Evolutionary conservation across 2,888 invertebrate species (phyloP).

Genomic region (Andrena trimmerana): DNA sequence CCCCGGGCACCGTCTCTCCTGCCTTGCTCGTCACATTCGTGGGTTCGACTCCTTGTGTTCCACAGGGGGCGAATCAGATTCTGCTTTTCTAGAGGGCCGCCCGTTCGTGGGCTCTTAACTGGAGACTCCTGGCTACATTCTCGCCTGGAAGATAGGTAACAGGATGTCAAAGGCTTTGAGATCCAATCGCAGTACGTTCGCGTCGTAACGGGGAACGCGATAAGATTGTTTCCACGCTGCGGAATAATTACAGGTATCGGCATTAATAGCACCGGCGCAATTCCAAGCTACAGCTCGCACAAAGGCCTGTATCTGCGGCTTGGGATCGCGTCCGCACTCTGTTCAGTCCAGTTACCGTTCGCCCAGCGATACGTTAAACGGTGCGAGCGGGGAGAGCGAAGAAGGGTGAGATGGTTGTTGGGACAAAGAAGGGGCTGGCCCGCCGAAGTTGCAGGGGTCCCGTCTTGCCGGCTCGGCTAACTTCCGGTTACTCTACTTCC

Average conservation of each 20-base stretch:
- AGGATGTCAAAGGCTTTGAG: neutral
- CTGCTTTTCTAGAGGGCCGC: neutral
- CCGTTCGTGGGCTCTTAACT: neutral
- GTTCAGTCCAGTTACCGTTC: slow-evolving; percentile 8
- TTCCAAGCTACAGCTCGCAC: neutral
- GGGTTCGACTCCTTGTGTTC: neutral
- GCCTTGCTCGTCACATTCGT: neutral
- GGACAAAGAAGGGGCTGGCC: slow-evolving; percentile 38
- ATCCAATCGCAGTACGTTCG: neutral
- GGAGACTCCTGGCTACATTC: too few relatives aligned
- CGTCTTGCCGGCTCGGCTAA: slow-evolving; percentile 49
- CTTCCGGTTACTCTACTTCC: slow-evolving; percentile 64
- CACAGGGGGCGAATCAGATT: neutral
- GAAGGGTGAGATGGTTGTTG: neutral
- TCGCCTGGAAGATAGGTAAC: neutral
- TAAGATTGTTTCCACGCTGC: neutral
- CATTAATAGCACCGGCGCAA: neutral
- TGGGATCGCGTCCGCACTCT: neutral
- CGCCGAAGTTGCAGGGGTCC: slow-evolving; percentile 29
- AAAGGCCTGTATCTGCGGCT: neutral
- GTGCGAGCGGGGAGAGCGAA: slow-evolving; percentile 25
- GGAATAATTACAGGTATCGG: slow-evolving; percentile 17
- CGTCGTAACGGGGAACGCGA: neutral
- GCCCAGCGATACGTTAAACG: slow-evolving; percentile 54
- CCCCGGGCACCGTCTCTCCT: neutral